phyloP scores from a whole-genome alignment of 2,888 invertebrate genomes.

The Criorhina ranunculi region DNA sequence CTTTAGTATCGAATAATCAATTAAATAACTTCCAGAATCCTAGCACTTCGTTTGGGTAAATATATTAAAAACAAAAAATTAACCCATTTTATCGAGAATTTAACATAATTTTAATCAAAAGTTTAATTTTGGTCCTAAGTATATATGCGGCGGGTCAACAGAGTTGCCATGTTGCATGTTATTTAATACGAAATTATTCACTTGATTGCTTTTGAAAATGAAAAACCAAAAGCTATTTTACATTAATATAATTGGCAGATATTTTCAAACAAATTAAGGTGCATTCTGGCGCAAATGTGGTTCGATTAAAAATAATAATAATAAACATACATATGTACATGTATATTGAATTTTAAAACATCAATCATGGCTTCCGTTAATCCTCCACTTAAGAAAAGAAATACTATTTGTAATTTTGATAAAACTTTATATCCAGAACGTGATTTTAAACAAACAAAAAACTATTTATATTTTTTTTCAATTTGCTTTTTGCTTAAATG shows the following conservation, averaged over 20 bases:
- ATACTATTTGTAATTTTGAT: slow-evolving; percentile 8
- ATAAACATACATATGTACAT: too few relatives aligned
- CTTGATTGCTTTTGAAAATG: slow-evolving; percentile 19
- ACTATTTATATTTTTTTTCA: slow-evolving; percentile 21
- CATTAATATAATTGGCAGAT: slow-evolving; percentile 19
- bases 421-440: slow-evolving; percentile 17
- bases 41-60: slow-evolving; percentile 84
- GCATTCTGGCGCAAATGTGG: slow-evolving; percentile 75
- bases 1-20: slow-evolving; percentile 84
- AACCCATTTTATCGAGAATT: slow-evolving; percentile 3
- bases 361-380: slow-evolving; percentile 76
- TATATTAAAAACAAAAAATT: slow-evolving; percentile 36
- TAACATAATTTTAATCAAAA: slow-evolving; percentile 57
- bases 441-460: slow-evolving; percentile 20
- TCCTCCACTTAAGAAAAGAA: slow-evolving; percentile 51
- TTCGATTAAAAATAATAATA: slow-evolving; percentile 19
- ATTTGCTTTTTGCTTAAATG: slow-evolving; percentile 51
- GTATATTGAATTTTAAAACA: slow-evolving; percentile 56
- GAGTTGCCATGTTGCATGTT: slow-evolving; percentile 76
- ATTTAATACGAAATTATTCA: slow-evolving; percentile 57
- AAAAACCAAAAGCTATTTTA: not conserved
- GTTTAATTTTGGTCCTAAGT: slow-evolving; percentile 42
- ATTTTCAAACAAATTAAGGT: slow-evolving; percentile 46
- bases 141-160: slow-evolving; percentile 72
- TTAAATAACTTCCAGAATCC: slow-evolving; percentile 84